Base-by-base conservation (phyloP, 2,888 invertebrate genomes). In the Cataglyphis albicans region DNA sequence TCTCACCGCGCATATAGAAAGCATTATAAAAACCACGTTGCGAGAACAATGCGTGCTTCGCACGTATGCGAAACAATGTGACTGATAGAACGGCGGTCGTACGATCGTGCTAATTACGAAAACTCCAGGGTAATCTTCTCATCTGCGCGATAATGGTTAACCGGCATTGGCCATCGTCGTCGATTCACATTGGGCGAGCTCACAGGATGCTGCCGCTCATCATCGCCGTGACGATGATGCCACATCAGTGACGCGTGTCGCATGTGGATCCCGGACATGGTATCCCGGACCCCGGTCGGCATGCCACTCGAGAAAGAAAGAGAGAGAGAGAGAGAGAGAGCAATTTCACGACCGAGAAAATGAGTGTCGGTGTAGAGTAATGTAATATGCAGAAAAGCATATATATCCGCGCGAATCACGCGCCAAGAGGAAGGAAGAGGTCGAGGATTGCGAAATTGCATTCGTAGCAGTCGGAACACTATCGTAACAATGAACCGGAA, bases 191-290 rank as follows among this genome's bases (percentile, higher is more conserved):
- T 74, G 84, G 82, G 86, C 83, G 32, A 64, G 74, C 88, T 87
- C 84, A 87, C 90, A 91, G 91, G 91, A 92, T 91, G 91, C 89
- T 87, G 84, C 84, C 92, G 90, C 87, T 91, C 91, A 91, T 85
- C 87, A 35, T 68, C 55, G 82, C 65, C 57, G 52, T 52, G 70
- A 41, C 44, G 48, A 41, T 48, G 61, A 74, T 52, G 44, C 35
- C 38, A 52, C 63, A 52, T 73, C 25, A 41, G 63, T 64, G 76
- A 75, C 81, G 76, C 61, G 73, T 81, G 76, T 81, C 78, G 52
- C 82, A 48, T 75, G 67, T 72, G 72, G 84, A 78, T 73, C 73
- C 83, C 87, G 78, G 83, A 87, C 81, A 83, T 81, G 67, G 35
- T 76, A 44, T 9, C 63, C 76, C 64, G 52, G 63, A 35, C 15